Evolutionary conservation across 1,140 invertebrate species (phyloP).

Genomic region (Neodiprion virginianus): DNA sequence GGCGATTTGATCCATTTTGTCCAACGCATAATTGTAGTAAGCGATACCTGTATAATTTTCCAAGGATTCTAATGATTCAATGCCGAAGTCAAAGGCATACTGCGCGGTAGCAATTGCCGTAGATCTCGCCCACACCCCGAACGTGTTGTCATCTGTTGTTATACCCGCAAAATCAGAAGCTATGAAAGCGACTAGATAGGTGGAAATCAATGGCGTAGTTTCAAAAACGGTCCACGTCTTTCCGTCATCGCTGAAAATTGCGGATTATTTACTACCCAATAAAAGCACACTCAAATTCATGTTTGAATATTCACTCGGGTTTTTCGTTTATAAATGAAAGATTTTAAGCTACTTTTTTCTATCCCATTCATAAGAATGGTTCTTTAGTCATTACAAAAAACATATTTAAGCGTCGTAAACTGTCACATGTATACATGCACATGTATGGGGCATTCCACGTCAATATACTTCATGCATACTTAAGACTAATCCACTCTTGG

Average conservation of each 20-base stretch:
- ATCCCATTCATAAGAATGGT: too few species aligned
- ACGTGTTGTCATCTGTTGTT: slow-evolving; percentile 41
- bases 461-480: too few species aligned
- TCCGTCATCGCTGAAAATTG: background rate
- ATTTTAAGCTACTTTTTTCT: too few species aligned
- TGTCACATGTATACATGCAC: too few species aligned
- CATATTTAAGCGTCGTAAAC: too few species aligned
- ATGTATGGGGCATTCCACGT: too few species aligned
- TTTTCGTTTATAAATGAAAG: too few species aligned
- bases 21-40: slow-evolving; percentile 54
- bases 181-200: slow-evolving; percentile 78
- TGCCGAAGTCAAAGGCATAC: slow-evolving; percentile 53
- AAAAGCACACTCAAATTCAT: background rate
- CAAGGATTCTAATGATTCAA: slow-evolving; percentile 56
- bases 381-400: too few species aligned
- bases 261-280: background rate
- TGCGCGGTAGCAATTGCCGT: slow-evolving; percentile 49
- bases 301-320: too few species aligned
- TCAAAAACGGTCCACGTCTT: slow-evolving; percentile 49
- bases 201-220: slow-evolving; percentile 64
- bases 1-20: slow-evolving; percentile 69
- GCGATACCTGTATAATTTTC: slow-evolving; percentile 52
- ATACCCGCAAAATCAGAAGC: slow-evolving; percentile 67
- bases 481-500: too few species aligned
- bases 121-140: slow-evolving; percentile 73